Evolutionary conservation across 1,140 invertebrate genomes (phyloP).

Genomic region (Helicoverpa zea): DNA sequence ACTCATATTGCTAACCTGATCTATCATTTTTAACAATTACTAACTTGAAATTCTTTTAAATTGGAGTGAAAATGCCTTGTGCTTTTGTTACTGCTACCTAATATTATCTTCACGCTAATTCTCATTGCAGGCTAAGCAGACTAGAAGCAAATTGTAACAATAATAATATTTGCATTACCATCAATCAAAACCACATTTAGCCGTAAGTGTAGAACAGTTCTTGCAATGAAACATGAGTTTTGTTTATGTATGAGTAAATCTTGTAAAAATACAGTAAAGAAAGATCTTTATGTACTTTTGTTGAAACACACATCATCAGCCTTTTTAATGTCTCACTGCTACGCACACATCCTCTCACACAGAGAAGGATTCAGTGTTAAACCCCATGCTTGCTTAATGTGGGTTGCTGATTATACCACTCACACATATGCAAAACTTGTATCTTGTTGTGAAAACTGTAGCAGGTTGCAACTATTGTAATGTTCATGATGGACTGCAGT

Average conservation of each 20-base stretch:
- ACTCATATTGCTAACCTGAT: too few relatives aligned
- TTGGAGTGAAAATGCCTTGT: too few relatives aligned
- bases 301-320: too few relatives aligned
- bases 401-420: not conserved
- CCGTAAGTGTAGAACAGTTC: slow-evolving; percentile 10
- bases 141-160: not conserved
- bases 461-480: not conserved
- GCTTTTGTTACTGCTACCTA: too few relatives aligned
- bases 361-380: not conserved
- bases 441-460: not conserved
- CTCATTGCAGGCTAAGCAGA: slow-evolving; percentile 12
- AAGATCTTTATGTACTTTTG: too few relatives aligned
- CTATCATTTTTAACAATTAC: too few relatives aligned
- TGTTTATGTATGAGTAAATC: not conserved
- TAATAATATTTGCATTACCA: slow-evolving; percentile 1
- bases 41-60: too few relatives aligned
- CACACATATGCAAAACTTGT: slow-evolving; percentile 3
- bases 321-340: too few relatives aligned
- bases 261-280: not conserved
- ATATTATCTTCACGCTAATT: not conserved
- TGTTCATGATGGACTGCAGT: not conserved
- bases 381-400: too few relatives aligned
- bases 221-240: not conserved
- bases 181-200: not conserved
- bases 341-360: too few relatives aligned